Evolutionary conservation across 2,888 invertebrate genomes (phyloP).

Genomic region (Leptogaster cylindrica): DNA sequence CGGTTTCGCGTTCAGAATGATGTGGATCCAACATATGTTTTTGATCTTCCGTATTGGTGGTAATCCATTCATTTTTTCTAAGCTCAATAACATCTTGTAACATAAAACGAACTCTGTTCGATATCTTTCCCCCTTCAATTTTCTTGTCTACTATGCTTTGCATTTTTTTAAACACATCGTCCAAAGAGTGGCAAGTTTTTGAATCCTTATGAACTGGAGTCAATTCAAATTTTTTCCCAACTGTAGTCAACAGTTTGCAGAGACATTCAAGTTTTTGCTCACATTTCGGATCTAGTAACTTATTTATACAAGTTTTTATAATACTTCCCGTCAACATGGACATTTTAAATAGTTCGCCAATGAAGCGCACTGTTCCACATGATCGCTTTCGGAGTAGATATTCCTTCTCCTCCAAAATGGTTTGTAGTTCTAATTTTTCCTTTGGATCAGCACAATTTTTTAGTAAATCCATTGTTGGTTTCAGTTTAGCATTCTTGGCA

Average conservation of each 20-base stretch:
- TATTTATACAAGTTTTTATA: constrained; percentile 80
- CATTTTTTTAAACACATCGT: constrained; percentile 71
- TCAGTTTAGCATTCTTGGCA: constrained; percentile 51
- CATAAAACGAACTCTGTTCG: constrained; percentile 66
- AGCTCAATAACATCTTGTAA: constrained; percentile 87
- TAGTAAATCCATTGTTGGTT: constrained; percentile 55
- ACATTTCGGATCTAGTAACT: constrained; percentile 73
- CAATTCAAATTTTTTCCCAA: constrained; percentile 78
- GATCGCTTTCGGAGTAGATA: constrained; percentile 76
- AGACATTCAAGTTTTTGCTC: constrained; percentile 89
- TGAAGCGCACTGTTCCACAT: constrained; percentile 83
- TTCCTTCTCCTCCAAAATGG: constrained; percentile 73
- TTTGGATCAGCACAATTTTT: constrained; percentile 57
- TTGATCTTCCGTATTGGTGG: too few relatives aligned
- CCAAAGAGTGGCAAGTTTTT: constrained; percentile 58
- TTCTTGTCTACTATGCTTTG: constrained; percentile 71
- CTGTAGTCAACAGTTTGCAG: constrained; percentile 86
- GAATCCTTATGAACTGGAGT: constrained; percentile 55
- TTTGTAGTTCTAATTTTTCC: constrained; percentile 73
- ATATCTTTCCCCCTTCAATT: constrained; percentile 58
- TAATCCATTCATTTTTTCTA: constrained; percentile 78
- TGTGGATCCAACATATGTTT: not conserved
- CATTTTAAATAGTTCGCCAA: constrained; percentile 84
- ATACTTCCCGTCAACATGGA: constrained; percentile 83
- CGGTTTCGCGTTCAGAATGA: not conserved